Evolutionary conservation across 2,113 vertebrate species (phyloP).

Genomic region (Orientallactaga bullata): DNA sequence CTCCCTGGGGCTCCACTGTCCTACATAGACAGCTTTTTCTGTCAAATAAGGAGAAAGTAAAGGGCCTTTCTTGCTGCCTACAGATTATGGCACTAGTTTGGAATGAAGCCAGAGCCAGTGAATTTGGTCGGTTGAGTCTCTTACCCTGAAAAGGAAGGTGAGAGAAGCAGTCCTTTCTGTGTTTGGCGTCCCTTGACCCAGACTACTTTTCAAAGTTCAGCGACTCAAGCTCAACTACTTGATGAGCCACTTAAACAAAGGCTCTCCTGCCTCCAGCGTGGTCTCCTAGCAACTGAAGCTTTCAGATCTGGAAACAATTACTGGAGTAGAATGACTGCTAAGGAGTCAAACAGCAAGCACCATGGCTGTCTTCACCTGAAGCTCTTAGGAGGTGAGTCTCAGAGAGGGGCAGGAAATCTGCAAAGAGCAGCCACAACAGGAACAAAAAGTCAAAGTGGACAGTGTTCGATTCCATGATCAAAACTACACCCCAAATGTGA

Average conservation of each 20-base stretch:
- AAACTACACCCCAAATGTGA: neutral
- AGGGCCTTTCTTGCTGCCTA: neutral
- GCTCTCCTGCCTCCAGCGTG: neutral
- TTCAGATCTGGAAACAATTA: slow-evolving; percentile 68
- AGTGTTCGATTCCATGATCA: accelerated
- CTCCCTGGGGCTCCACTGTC: neutral
- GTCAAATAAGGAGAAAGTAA: neutral
- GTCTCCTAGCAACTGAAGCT: slow-evolving; percentile 84
- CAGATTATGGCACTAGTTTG: neutral
- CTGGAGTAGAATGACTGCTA: slow-evolving; percentile 19
- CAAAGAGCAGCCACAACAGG: no score
- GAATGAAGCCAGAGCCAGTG: neutral
- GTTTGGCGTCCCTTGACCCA: neutral
- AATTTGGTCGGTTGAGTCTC: no score
- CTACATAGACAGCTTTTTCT: neutral
- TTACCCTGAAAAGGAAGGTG: neutral
- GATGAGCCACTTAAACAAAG: neutral
- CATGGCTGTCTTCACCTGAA: neutral
- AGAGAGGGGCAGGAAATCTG: no score
- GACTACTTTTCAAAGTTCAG: neutral
- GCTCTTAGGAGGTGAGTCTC: neutral
- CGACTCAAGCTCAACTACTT: neutral
- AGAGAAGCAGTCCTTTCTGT: accelerated
- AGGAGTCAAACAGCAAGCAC: neutral
- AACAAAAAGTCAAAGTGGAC: neutral